Base-by-base conservation (phyloP, 2,888 invertebrate species). In the Hartigia nigra region DNA sequence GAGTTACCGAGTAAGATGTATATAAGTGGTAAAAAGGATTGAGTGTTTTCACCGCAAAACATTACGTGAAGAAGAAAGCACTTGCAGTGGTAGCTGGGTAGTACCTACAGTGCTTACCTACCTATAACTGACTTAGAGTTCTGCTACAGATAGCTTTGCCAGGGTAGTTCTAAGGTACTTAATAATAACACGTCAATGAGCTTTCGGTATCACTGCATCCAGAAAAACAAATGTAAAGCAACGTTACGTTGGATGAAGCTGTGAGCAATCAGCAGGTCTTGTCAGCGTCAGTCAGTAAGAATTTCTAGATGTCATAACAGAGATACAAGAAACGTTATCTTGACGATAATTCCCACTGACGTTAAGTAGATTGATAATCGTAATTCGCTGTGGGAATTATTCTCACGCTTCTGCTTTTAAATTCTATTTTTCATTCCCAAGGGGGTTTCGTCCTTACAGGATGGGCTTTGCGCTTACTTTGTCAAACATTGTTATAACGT, bases 221-320 rank as follows among this genome's bases (percentile, higher is more conserved):
- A 77, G 82, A 82, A 84, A 83, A 82, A 82, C 74, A 80, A 78
- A 78, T 78, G 76, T 80, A 80, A 80, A 78, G 74, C 39, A 36
- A 76, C 76, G 79, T 78, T 78, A 70, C 31, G 35, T 5, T 11
- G 1, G 34, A 34, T 3, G 31, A 34, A 12, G 3, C 72, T 31
- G 2, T 12, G 55, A 55, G 55, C 55, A 55, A n/a, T n/a, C n/a
- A 55, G 23, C 55, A 55, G 14, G 55, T 23, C 9, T 23, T n/a
- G n/a, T n/a, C 55, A 55, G 23, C 23, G 55, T 55, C 55, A 2
- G 55, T 23, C 23, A 2, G 55, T 9, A 55, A 55, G 9, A 55
- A 23, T 14, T 55, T 55, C 23, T 9, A 55, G 23, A 23, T 55
- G 23, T 55, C 9, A 55, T 23, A 55, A 55, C 23, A 1, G 9